Evolutionary conservation across 2,888 invertebrate species (phyloP), one percentile per base, ranked within the genome.

Genomic region (Chironomus riparius): DNA sequence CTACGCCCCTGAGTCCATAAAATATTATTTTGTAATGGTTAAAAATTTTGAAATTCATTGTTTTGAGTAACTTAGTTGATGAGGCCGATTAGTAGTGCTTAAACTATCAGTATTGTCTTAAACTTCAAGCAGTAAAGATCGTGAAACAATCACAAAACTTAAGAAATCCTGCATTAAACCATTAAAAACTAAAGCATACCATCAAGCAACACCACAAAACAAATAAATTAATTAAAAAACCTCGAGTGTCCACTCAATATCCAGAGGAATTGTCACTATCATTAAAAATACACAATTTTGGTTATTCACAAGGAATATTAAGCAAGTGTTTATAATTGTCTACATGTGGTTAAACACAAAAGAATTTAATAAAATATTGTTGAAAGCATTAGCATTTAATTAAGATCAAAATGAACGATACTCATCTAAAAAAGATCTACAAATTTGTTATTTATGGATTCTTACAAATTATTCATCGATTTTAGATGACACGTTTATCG

Each of bases 281-380:
- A 65, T 65, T 65, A 65, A 65, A 24, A 24, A 21, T 18, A 21
- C 12, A 48, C 4, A 2, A 48, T 13, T 24, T 22, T 18, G 13
- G 2, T 4, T 28, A 28, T 3, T 28, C 28, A 28, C 65, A 65
- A 21, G 56, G 24, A 22, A 65, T 21, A 62, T 56, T 15, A 28
- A 71, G 22, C 71, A 71, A 71, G 71, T 71, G 71, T 71, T 12
- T 71, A 71, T 71, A 71, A 71, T 71, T 71, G 56, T 71, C 71
- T 71, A 71, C 71, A 71, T 56, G 71, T 24, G 47, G 70, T 70
- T 70, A 10, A 50, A 71, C 50, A 50, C 2, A 24, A 28, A 15
- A 12, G 12, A 68, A 15, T 38, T 28, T n/a, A 68, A 68, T 47
- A 10, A 38, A 70, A 47, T 15, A n/a, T 21, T 22, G 12, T 62